Percentiles rank a stretch among this genome's conserved stretches.
phyloP scores from a whole-genome alignment of 2,888 invertebrate genomes.

The Sphecodes monilicornis region DNA sequence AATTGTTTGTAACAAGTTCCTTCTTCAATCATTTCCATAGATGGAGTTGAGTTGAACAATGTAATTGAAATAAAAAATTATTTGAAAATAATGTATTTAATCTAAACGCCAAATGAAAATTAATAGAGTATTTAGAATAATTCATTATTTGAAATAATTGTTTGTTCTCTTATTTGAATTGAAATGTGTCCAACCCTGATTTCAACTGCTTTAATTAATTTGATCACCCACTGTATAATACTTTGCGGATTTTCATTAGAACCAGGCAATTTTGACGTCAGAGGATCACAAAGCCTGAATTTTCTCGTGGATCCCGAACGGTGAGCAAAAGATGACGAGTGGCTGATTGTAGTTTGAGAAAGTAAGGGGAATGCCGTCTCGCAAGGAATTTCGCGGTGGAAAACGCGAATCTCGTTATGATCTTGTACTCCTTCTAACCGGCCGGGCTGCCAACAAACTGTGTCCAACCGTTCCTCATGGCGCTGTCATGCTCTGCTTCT shows the following conservation, averaged over 20 bases:
- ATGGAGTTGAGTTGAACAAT: background rate
- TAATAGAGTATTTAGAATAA: too few relatives aligned
- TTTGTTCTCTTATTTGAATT: too few relatives aligned
- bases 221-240: background rate
- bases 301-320: conserved; percentile 7
- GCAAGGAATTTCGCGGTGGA: conserved; percentile 55
- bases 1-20: background rate
- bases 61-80: too few relatives aligned
- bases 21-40: background rate
- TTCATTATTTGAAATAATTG: too few relatives aligned
- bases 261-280: too few relatives aligned
- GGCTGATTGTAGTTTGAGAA: conserved; percentile 51
- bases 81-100: too few relatives aligned
- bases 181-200: too few relatives aligned
- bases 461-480: conserved; percentile 65
- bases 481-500: conserved; percentile 78
- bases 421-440: conserved; percentile 51
- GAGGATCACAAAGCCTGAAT: background rate
- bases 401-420: conserved; percentile 60
- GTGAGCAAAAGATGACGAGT: conserved; percentile 20
- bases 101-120: too few relatives aligned
- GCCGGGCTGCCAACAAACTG: conserved; percentile 57
- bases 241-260: background rate
- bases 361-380: conserved; percentile 54
- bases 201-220: background rate